Conservation (phyloP, 2,888 invertebrate species). For the Nomada fabriciana region DNA sequence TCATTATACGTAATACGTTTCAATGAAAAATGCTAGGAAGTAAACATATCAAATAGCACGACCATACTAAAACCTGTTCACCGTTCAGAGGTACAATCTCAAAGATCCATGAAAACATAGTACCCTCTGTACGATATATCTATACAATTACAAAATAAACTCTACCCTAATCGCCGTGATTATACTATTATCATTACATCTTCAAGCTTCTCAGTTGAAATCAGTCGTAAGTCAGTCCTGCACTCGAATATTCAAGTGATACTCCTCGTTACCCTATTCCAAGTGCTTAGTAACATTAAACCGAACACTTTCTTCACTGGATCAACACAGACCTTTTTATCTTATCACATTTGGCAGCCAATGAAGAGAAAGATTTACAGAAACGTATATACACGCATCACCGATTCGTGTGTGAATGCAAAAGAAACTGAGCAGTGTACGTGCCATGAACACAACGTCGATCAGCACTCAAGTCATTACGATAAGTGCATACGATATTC, state of each 20-base stretch:
- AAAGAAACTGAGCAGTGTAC: background rate
- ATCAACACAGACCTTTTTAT: background rate
- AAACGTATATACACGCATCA: background rate
- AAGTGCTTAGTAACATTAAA: background rate
- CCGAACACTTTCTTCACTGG: background rate
- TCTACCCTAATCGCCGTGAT: no score
- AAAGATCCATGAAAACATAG: no score
- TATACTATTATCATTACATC: background rate
- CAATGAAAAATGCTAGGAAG: no score
- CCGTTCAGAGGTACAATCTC: no score
- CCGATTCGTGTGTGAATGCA: background rate
- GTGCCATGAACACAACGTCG: background rate
- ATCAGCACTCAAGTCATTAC: background rate
- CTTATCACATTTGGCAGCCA: slow-evolving; percentile 14
- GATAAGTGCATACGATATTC: slow-evolving; percentile 16
- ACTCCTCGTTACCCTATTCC: no score
- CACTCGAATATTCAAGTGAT: background rate
- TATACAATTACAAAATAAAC: no score
- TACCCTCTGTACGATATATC: no score
- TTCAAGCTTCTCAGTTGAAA: background rate
- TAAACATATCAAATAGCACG: no score
- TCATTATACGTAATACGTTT: no score
- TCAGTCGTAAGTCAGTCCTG: background rate
- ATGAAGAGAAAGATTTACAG: background rate
- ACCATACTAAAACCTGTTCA: background rate